Evolutionary conservation across 1,140 invertebrate species (phyloP).

Genomic region (Bombus pascuorum): DNA sequence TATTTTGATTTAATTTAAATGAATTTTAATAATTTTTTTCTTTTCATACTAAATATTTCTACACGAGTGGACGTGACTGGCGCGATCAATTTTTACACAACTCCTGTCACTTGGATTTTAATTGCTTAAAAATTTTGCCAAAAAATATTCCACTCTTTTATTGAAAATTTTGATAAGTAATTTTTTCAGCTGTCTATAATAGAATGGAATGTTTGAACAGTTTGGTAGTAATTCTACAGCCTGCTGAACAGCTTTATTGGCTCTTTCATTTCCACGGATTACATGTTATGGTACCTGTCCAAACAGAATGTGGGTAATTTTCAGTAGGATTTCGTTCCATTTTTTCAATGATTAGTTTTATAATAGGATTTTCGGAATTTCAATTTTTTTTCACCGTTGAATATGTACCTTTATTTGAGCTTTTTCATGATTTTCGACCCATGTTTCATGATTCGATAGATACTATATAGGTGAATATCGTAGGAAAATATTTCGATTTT

Average conservation of each 20-base stretch:
- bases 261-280: not conserved
- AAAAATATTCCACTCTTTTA: too few species aligned
- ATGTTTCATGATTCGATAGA: too few species aligned
- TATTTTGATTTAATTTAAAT: not conserved
- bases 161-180: not conserved
- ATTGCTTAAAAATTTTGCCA: not conserved
- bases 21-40: not conserved
- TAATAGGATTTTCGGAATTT: not conserved
- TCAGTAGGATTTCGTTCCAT: not conserved
- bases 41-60: not conserved
- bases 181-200: not conserved
- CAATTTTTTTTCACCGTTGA: not conserved
- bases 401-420: not conserved
- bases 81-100: not conserved
- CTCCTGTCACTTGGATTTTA: not conserved
- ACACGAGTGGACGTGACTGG: not conserved
- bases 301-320: not conserved
- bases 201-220: not conserved
- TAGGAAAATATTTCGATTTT: too few species aligned
- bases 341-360: not conserved
- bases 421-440: not conserved
- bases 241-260: not conserved
- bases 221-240: not conserved
- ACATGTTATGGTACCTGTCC: not conserved
- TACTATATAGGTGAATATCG: not conserved